Evolutionary conservation across 2,113 vertebrate genomes (phyloP), one percentile per base, ranked within the genome.

Genomic region (Leptobrachium ailaonicum): DNA sequence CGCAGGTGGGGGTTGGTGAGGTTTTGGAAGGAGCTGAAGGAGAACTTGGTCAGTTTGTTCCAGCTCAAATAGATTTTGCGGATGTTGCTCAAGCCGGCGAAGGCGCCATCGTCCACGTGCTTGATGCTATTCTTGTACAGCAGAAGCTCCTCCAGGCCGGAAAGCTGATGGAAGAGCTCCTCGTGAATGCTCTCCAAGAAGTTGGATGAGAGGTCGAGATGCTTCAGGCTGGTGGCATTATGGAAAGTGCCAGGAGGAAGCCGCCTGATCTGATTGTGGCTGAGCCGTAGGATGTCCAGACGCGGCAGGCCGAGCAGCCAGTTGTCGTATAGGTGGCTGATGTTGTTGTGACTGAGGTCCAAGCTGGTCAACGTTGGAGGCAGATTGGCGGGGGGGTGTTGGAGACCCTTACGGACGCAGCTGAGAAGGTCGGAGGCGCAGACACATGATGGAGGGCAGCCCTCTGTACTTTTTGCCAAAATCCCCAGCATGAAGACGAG

Each of bases 171-270:
- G 20, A 99, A 98, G 71, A 93, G 93, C 44, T 95, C 91, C 0
- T 64, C 88, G 83, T 93, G 87, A 44, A 99, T 75, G 0, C 86
- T 83, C 0, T 62, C 84, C 11, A 99, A 88, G 82, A 82, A 87
- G 82, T 99, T 99, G 87, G 95, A 98, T 1, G 98, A 99, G 67
- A 99, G 88, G 88, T 99, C 98, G n/a, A 99, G 93, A 87, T 95
- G 93, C 53, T 90, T 87, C 40, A 98, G 79, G 63, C 68, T 86
- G 82, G 94, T 95, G 73, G 88, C 89, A 9, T 96, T 95, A 53
- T 86, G 87, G 85, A 99, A 98, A 0, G 93, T 90, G 41, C 88
- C 88, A 0, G 20, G 82, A 6, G 88, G 77, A 4, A 99, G 87
- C 2, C 81, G 71, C 0, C 66, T 86, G 68, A 99, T 88, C 14